phyloP scores from a whole-genome alignment of 2,113 vertebrate genomes.

The Heterochromis multidens region DNA sequence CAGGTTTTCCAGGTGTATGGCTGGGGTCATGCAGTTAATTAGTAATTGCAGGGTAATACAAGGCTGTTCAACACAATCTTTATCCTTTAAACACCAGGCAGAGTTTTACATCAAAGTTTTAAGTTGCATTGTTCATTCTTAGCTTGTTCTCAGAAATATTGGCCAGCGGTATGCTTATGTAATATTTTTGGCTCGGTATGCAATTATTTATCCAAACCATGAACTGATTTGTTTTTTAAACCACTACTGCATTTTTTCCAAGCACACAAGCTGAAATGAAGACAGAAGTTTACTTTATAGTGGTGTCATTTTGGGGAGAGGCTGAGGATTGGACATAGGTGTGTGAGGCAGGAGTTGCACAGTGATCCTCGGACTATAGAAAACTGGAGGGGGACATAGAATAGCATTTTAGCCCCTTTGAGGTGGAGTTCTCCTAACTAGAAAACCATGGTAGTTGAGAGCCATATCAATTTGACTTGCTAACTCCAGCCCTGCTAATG shows the following conservation, averaged over 20 bases:
- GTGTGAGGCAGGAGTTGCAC: too few relatives aligned
- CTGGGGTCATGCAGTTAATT: background rate
- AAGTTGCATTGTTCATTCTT: background rate
- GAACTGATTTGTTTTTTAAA: background rate
- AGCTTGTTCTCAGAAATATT: slow-evolving; percentile 2
- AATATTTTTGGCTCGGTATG: background rate
- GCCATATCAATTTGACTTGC: background rate
- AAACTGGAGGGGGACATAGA: background rate
- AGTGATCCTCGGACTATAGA: background rate
- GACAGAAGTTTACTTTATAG: background rate
- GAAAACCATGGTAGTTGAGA: background rate
- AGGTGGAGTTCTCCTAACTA: too few relatives aligned
- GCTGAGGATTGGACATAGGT: background rate
- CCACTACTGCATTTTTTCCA: background rate
- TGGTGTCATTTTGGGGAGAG: background rate
- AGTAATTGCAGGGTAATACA: background rate
- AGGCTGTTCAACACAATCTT: background rate
- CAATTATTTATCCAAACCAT: background rate
- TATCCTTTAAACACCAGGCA: background rate
- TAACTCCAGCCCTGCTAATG: background rate
- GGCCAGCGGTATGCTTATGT: background rate
- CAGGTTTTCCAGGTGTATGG: background rate
- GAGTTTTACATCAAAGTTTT: background rate
- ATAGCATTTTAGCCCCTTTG: background rate
- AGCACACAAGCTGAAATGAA: background rate